phyloP scores from a whole-genome alignment of 2,797 vertebrate species.

The Notoglanidium macrostoma region DNA sequence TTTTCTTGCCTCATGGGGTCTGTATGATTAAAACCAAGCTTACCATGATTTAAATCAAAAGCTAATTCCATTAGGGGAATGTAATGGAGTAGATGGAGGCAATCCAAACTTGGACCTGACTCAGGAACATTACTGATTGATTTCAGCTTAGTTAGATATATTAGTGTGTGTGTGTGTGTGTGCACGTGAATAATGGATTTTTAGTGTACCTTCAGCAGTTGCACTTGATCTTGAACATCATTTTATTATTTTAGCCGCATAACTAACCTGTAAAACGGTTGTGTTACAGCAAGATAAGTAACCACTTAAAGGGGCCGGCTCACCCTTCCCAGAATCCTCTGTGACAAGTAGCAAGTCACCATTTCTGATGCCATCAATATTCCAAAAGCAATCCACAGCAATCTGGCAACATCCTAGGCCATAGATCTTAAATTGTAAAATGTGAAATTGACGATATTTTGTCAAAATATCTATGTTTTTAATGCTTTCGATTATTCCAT shows the following conservation, averaged over 20 bases:
- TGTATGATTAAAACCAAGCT: not conserved
- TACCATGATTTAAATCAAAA: constrained; percentile 2
- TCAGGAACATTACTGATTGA: constrained; percentile 12
- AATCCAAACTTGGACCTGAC: constrained; percentile 30
- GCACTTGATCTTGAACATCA: not conserved
- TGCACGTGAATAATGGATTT: not conserved
- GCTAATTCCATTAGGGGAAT: constrained; percentile 46
- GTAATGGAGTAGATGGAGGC: constrained; percentile 17
- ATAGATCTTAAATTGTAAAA: no score
- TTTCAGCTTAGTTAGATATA: constrained; percentile 25
- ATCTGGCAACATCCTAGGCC: no score
- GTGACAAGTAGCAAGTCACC: no score
- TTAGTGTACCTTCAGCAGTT: constrained; percentile 20
- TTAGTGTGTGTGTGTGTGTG: not conserved
- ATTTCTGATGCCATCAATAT: no score
- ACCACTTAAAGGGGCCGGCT: no score
- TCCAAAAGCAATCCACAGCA: no score
- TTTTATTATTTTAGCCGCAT: constrained; percentile 12
- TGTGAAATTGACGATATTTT: no score
- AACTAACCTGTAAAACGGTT: not conserved
- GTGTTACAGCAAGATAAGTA: not conserved
- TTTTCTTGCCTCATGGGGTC: not conserved
- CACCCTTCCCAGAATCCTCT: no score
- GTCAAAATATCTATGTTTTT: no score
- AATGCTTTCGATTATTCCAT: no score